Conservation (phyloP, 2,888 invertebrate genomes). For the Rhamnusium bicolor region DNA sequence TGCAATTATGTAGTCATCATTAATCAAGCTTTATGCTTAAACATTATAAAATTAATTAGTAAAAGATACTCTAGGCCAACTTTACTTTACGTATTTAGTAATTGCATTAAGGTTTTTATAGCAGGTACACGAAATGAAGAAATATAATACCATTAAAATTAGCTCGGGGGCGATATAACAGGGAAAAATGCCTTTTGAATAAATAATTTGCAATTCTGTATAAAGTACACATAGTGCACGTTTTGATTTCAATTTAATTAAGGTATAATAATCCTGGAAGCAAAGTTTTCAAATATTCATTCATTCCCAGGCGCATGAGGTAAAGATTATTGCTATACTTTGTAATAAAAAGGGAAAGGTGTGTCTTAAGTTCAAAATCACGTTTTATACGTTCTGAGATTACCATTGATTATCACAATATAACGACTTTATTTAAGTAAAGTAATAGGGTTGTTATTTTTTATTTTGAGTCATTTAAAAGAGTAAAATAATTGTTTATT, state of each 20-base stretch:
- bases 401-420: too few species aligned
- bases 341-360: not conserved
- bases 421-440: too few species aligned
- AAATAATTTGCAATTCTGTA: slow-evolving; percentile 17
- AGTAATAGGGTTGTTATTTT: too few species aligned
- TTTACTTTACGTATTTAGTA: not conserved
- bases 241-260: slow-evolving; percentile 20
- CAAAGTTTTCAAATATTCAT: not conserved
- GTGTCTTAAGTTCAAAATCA: not conserved
- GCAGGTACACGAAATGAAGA: not conserved
- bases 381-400: not conserved
- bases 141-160: not conserved
- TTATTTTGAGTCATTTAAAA: too few species aligned
- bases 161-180: not conserved
- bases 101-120: not conserved
- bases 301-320: not conserved
- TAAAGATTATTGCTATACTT: not conserved
- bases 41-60: slow-evolving; percentile 1
- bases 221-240: slow-evolving; percentile 6
- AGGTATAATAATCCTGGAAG: not conserved
- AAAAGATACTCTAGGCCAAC: not conserved
- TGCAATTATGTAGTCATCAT: too few species aligned
- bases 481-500: too few species aligned
- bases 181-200: slow-evolving; percentile 23
- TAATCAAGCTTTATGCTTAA: too few species aligned